phyloP scores from a whole-genome alignment of 2,797 vertebrate genomes.

The Aselliscus stoliczkanus region DNA sequence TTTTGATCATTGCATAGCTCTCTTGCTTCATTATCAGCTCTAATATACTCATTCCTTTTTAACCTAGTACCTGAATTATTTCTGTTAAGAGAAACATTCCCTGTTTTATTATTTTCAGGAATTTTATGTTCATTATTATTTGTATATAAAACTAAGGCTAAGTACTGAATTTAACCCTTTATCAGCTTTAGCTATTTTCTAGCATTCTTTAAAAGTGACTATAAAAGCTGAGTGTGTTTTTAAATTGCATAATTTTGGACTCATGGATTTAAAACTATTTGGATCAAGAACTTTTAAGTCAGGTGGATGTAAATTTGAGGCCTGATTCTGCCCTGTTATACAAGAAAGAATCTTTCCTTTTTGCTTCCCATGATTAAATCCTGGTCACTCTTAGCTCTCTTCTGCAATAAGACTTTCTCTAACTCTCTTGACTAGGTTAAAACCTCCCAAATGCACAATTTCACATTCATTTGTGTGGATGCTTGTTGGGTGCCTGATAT shows the following conservation, averaged over 20 bases:
- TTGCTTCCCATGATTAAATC: not conserved
- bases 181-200: not conserved
- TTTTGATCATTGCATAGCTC: slow-evolving; percentile 26
- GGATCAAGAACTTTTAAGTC: not conserved
- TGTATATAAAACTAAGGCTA: not conserved
- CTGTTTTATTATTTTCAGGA: slow-evolving; percentile 36
- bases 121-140: slow-evolving; percentile 39
- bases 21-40: not conserved
- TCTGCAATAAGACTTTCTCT: not conserved
- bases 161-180: not conserved
- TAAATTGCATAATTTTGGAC: not conserved
- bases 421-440: not conserved
- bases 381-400: not conserved
- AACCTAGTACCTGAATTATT: slow-evolving; percentile 20
- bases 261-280: not conserved
- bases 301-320: not conserved
- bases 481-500: not conserved
- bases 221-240: not conserved
- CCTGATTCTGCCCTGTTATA: not conserved
- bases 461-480: not conserved
- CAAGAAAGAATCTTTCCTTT: not conserved
- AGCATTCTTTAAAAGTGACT: not conserved
- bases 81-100: slow-evolving; percentile 32
- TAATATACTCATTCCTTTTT: slow-evolving; percentile 23
- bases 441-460: not conserved